phyloP scores from a whole-genome alignment of 2,113 vertebrate genomes.

The Mustelus asterias region DNA sequence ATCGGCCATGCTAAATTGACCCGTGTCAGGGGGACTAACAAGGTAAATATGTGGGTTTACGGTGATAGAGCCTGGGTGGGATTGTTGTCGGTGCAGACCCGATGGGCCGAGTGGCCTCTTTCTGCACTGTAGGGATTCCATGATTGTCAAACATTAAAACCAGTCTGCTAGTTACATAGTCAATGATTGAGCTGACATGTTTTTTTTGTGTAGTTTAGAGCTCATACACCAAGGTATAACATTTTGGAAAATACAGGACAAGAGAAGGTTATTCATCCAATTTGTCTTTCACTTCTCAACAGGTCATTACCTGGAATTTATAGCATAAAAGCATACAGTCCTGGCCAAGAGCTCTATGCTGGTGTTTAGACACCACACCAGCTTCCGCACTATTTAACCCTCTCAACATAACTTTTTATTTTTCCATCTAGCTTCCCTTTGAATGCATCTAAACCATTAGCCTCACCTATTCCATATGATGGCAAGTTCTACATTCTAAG shows the following conservation, averaged over 20 bases:
- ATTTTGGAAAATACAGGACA: not conserved
- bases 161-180: not conserved
- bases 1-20: too few relatives aligned
- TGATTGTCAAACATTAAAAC: too few relatives aligned
- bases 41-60: too few relatives aligned
- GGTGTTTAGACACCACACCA: not conserved
- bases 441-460: not conserved
- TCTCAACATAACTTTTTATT: not conserved
- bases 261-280: not conserved
- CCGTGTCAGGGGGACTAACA: too few relatives aligned
- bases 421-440: not conserved
- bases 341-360: not conserved
- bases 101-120: too few relatives aligned
- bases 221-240: not conserved
- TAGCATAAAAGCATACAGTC: not conserved
- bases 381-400: not conserved
- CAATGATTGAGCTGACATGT: not conserved
- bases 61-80: too few relatives aligned
- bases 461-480: not conserved
- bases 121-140: too few relatives aligned
- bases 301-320: not conserved
- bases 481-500: not conserved
- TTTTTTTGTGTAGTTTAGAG: not conserved
- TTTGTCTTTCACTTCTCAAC: not conserved
- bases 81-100: too few relatives aligned